These are phyloP conservation scores for Thunnus albacares DNA, from an alignment of 2,797 vertebrate species.

Conservation along the genomic window DNA sequence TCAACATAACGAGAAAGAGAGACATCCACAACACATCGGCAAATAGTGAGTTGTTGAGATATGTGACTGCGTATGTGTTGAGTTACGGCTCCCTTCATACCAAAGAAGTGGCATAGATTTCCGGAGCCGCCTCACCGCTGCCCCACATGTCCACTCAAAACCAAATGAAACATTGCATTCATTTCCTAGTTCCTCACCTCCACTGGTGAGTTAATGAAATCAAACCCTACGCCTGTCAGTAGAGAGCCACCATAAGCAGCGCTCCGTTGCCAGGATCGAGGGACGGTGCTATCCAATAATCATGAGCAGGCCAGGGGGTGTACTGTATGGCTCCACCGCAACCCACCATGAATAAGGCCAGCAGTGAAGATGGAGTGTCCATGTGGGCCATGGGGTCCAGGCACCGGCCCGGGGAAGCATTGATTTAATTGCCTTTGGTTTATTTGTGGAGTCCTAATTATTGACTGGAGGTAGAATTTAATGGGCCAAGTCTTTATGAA, in stretches of 20 bases:
- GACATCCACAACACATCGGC: conserved; percentile 30
- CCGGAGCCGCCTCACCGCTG: conserved; percentile 36
- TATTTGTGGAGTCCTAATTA: conserved; percentile 99
- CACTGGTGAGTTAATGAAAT: conserved; percentile 84
- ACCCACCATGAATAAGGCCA: conserved; percentile 84
- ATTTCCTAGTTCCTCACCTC: conserved; percentile 75
- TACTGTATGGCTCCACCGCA: conserved; percentile 77
- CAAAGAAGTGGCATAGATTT: conserved; percentile 67
- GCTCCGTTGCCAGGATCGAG: conserved; percentile 67
- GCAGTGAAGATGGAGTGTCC: conserved; percentile 89
- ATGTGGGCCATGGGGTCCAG: conserved; percentile 91
- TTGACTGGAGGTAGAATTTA: conserved; percentile 99
- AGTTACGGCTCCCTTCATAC: conserved; percentile 46
- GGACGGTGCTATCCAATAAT: conserved; percentile 86
- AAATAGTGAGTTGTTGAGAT: conserved; percentile 39
- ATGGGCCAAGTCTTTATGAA: conserved; percentile 97
- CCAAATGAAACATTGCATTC: conserved; percentile 83
- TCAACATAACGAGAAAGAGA: conserved; percentile 82
- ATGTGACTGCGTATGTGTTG: conserved; percentile 13
- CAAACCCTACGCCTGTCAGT: conserved; percentile 77
- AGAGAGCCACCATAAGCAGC: conserved; percentile 81
- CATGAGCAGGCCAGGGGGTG: conserved; percentile 89
- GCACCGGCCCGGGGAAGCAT: conserved; percentile 89
- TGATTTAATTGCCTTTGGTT: conserved; percentile 99
- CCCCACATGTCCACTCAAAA: conserved; percentile 79